These are phyloP conservation scores for Microdon myrmicae DNA, from an alignment of 2,888 invertebrate genomes.

Conservation along the genomic window DNA sequence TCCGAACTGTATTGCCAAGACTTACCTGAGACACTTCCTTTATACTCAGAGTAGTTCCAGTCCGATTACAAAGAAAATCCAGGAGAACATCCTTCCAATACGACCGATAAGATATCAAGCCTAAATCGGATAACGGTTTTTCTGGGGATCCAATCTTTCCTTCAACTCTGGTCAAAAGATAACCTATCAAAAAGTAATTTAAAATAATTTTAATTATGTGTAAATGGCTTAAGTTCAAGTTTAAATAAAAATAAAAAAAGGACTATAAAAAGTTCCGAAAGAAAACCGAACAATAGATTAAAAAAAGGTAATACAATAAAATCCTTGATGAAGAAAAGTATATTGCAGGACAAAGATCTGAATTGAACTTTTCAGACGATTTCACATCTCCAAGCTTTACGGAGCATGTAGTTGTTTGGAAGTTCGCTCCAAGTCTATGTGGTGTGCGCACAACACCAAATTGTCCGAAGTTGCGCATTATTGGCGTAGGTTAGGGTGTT, in stretches of 20 bases:
- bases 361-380: conserved; percentile 49
- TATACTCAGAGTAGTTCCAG: conserved; percentile 89
- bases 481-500: conserved; percentile 57
- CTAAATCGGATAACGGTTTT: conserved; percentile 96
- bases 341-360: conserved; percentile 26
- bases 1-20: background rate
- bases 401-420: conserved; percentile 17
- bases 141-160: conserved; percentile 99
- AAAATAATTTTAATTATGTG: too few species aligned
- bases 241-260: conserved; percentile 4
- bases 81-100: conserved; percentile 98
- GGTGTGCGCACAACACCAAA: conserved; percentile 53
- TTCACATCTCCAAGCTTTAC: conserved; percentile 40
- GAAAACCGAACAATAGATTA: conserved; percentile 1
- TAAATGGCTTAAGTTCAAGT: conserved; percentile 28
- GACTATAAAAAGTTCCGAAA: background rate
- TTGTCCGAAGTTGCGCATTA: conserved; percentile 57
- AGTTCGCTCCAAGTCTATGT: conserved; percentile 23
- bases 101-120: conserved; percentile 95
- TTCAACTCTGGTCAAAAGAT: conserved; percentile 93
- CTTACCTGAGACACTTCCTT: conserved; percentile 78
- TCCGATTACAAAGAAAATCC: conserved; percentile 88
- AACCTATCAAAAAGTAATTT: conserved; percentile 85
- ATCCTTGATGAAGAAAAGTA: conserved; percentile 21
- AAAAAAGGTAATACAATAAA: conserved; percentile 1